Percentiles rank a stretch among this genome's conserved stretches.
These are phyloP conservation scores for Tyria jacobaeae DNA, from an alignment of 2,888 invertebrate genomes.

Conservation along the genomic window DNA sequence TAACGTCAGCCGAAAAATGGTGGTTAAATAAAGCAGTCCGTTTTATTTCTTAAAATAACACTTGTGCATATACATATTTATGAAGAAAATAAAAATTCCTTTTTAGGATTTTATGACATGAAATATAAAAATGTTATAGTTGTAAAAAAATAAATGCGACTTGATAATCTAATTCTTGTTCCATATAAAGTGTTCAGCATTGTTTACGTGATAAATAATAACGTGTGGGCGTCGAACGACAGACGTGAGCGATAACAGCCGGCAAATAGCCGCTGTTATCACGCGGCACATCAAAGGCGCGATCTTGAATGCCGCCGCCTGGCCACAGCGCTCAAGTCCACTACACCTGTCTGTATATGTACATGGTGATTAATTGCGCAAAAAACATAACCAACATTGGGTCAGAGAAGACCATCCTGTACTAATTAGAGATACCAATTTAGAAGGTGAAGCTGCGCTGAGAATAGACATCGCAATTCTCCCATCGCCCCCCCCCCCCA, in stretches of 20 bases:
- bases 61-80: too few species aligned
- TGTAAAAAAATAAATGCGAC: conserved; percentile 22
- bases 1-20: too few species aligned
- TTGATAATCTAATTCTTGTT: conserved; percentile 48
- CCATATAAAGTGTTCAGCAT: conserved; percentile 47
- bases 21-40: too few species aligned
- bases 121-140: conserved; percentile 2
- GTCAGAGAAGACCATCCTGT: neutral
- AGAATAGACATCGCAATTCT: conserved; percentile 26
- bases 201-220: conserved; percentile 53
- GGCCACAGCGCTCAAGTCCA: conserved; percentile 34
- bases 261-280: conserved; percentile 63
- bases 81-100: neutral
- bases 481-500: conserved; percentile 23
- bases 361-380: conserved; percentile 22
- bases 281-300: conserved; percentile 63
- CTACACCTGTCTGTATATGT: conserved; percentile 36
- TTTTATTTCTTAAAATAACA: too few species aligned
- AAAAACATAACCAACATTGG: conserved; percentile 16
- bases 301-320: conserved; percentile 50
- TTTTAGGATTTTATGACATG: neutral
- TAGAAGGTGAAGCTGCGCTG: conserved; percentile 16
- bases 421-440: conserved; percentile 6
- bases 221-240: conserved; percentile 55
- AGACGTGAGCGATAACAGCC: conserved; percentile 61